Base-by-base conservation (phyloP, 2,888 invertebrate species). In the Chloroclysta siterata region DNA sequence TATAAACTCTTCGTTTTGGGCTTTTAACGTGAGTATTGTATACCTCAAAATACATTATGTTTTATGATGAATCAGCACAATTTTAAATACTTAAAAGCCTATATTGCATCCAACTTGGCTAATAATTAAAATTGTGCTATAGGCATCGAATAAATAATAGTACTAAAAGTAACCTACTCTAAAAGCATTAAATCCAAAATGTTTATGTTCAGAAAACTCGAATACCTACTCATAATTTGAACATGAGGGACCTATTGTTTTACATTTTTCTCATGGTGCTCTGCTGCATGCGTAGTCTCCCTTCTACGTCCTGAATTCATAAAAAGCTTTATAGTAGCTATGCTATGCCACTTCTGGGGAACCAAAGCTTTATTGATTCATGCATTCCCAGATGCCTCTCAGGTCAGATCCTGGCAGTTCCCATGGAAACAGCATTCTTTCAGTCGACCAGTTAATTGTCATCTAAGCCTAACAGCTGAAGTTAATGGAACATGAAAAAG, bases 401-500 rank as follows among this genome's bases (percentile, higher is more conserved):
- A 28, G 48, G 58, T 65, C 56, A 61, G 47, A 65, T 54, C 51
- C 50, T 33, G 50, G 46, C 48, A n/a, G 63, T 53, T 74, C 70
- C 65, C 68, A 69, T 58, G 69, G 66, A 53, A 66, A 57, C 65
- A 42, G 44, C 66, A 72, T 72, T 68, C 64, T 56, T 61, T 52
- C 48, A 60, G 68, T 66, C 66, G 70, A 73, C 70, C 46, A 60
- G 67, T 65, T 78, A 78, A 77, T 81, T 80, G 75, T 77, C 72
- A 77, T 80, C 75, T 82, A 78, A 80, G 76, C 65, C 65, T 74
- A 75, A 78, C 77, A 82, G 73, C 71, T 76, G 73, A 74, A 66
- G 71, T 71, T 69, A 71, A 66, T 68, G 74, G 77, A 78, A 73
- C 69, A 48, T 59, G 83, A 83, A 70, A 87, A 89, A 89, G 79